Percentiles rank a stretch among this genome's conserved stretches.
Evolutionary conservation across 2,888 invertebrate genomes (phyloP).

Genomic region (Drosophila anceps): DNA sequence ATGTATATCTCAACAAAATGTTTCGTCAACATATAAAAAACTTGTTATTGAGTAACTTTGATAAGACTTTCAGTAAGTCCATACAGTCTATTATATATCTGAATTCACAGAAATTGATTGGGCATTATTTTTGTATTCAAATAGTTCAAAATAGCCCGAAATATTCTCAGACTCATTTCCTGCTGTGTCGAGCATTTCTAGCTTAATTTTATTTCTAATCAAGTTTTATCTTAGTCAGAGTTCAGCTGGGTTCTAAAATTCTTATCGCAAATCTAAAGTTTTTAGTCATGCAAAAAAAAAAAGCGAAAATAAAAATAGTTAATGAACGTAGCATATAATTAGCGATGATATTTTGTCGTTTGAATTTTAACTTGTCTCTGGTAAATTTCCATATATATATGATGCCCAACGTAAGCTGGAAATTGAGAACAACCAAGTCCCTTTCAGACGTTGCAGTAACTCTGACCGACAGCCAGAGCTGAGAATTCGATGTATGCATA

Average conservation of each 20-base stretch:
- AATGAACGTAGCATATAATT: conserved; percentile 45
- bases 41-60: not conserved
- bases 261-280: conserved; percentile 30
- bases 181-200: not conserved
- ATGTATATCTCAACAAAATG: not conserved
- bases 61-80: not conserved
- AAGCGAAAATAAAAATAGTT: conserved; percentile 17
- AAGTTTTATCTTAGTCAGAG: conserved; percentile 31
- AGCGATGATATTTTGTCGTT: conserved; percentile 31
- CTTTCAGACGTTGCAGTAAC: conserved; percentile 4
- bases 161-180: conserved; percentile 26
- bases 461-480: not conserved
- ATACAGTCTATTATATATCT: not conserved
- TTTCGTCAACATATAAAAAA: not conserved
- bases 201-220: conserved; percentile 5
- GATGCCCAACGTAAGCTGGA: conserved; percentile 7
- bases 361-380: conserved; percentile 20
- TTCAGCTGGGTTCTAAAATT: conserved; percentile 29
- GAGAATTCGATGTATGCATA: conserved; percentile 30
- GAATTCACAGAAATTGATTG: conserved; percentile 1
- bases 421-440: conserved; percentile 40
- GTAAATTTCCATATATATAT: conserved; percentile 61
- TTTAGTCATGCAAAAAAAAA: conserved; percentile 21
- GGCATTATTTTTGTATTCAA: not conserved
- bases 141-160: conserved; percentile 5